phyloP scores from a whole-genome alignment of 2,888 invertebrate genomes.

The Idaea biselata region DNA sequence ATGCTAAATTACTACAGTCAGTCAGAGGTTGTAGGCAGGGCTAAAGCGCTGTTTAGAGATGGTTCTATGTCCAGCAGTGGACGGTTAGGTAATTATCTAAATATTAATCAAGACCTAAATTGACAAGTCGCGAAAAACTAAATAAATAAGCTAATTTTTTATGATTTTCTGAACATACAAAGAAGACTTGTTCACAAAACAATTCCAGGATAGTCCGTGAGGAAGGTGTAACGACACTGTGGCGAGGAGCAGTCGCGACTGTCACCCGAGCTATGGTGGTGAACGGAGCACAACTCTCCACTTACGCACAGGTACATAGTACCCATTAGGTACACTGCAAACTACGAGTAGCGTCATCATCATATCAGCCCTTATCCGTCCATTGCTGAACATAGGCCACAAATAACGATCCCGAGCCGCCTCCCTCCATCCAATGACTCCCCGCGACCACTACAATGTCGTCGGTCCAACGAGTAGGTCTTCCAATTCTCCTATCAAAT shows the following conservation, averaged over 20 bases:
- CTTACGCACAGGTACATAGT: constrained; percentile 88
- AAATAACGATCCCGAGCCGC: too few species aligned
- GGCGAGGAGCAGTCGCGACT: constrained; percentile 91
- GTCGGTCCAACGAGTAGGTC: neutral
- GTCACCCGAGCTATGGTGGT: constrained; percentile 96
- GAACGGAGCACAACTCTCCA: constrained; percentile 95
- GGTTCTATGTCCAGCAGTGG: neutral
- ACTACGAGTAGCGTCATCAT: too few species aligned
- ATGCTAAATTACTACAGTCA: too few species aligned
- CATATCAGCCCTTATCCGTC: too few species aligned
- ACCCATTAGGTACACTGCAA: neutral
- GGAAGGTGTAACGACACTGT: constrained; percentile 85
- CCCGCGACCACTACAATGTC: neutral
- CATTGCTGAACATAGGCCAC: too few species aligned
- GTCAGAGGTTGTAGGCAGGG: too few species aligned
- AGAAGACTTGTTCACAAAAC: too few species aligned
- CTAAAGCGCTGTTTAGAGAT: neutral
- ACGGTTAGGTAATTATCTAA: neutral
- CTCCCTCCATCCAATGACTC: too few species aligned
- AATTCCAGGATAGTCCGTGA: constrained; percentile 39
- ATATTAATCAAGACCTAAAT: neutral
- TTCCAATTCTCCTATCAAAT: neutral
- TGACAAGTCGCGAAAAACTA: too few species aligned
- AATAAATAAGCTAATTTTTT: too few species aligned
- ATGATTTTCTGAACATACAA: neutral